Percentiles rank a stretch among this genome's conserved stretches.
These are phyloP conservation scores for Glaucomys volans DNA, from an alignment of 2,113 vertebrate species.

Conservation along the genomic window DNA sequence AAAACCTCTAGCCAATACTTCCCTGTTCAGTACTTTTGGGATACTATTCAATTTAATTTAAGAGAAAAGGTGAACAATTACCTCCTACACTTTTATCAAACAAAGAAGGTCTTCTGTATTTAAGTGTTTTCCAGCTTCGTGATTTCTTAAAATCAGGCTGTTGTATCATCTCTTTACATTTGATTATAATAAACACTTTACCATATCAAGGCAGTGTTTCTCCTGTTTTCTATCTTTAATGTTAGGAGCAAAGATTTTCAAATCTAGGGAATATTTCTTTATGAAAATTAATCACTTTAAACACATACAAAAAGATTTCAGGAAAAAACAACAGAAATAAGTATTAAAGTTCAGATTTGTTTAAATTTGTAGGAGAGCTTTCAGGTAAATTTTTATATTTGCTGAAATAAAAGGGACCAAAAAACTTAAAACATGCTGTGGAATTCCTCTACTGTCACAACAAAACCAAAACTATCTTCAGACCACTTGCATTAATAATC, in stretches of 20 bases:
- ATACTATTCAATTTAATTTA: not conserved
- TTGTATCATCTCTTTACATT: not conserved
- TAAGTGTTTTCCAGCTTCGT: not conserved
- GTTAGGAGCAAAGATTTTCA: not conserved
- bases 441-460: conserved; percentile 41
- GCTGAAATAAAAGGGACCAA: not conserved
- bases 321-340: conserved; percentile 25
- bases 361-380: not conserved
- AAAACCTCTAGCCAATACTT: conserved; percentile 13
- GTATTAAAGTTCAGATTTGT: conserved; percentile 49
- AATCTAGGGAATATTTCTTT: conserved; percentile 7
- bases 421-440: not conserved
- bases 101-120: conserved; percentile 7
- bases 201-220: not conserved
- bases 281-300: conserved; percentile 25
- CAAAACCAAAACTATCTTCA: conserved; percentile 48
- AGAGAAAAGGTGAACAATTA: not conserved
- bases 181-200: conserved; percentile 26
- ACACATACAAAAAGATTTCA: conserved; percentile 21
- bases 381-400: conserved; percentile 9
- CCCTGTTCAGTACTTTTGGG: not conserved
- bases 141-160: not conserved
- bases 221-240: not conserved
- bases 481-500: conserved; percentile 38
- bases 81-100: conserved; percentile 51